Evolutionary conservation across 2,888 invertebrate species (phyloP), one percentile per base, ranked within the genome.

Genomic region (Penaeus monodon): DNA sequence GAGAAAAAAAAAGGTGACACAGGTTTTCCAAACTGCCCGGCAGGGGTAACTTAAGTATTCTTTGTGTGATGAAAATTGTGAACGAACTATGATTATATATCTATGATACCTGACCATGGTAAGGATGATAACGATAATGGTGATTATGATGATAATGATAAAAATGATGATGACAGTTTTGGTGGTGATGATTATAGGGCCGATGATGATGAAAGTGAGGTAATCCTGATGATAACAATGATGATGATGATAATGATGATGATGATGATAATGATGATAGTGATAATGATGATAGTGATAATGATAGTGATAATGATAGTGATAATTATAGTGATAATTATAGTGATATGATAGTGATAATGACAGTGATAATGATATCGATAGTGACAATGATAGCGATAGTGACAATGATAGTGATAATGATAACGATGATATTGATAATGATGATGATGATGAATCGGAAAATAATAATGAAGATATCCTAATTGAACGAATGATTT

Each of bases 381-480:
- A 77, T 77, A 22, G 38, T 77, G 57, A 77, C 38, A n/a, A 77
- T 77, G 38, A 77, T 77, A 22, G 38, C 38, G 57, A 77, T 77
- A 22, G 22, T 77, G 38, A 29, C 38, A 22, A 29, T 77, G 38
- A 3, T 77, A 22, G 22, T 77, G 38, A 29, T 77, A 22, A 77
- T 77, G 33, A 6, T 77, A 7, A 68, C 8, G 29, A 68, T 68
- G 68, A 68, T 68, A 8, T 49, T 33, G 49, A 68, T 68, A 10
- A 68, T 68, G 29, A 68, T 68, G 7, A 68, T 27, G 29, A 68
- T 68, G 68, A 68, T 68, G 10, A 57, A 14, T 0, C 1, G 4
- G 17, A 17, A 57, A 57, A 57, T 0, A 57, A 57, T 44, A 8
- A 44, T 44, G 10, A 44, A 17, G 20, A 12, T 17, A 14, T 1